Percentiles rank a stretch among this genome's conserved stretches.
These are phyloP conservation scores for Tenrec ecaudatus DNA, from an alignment of 2,113 vertebrate species.

Conservation along the genomic window DNA sequence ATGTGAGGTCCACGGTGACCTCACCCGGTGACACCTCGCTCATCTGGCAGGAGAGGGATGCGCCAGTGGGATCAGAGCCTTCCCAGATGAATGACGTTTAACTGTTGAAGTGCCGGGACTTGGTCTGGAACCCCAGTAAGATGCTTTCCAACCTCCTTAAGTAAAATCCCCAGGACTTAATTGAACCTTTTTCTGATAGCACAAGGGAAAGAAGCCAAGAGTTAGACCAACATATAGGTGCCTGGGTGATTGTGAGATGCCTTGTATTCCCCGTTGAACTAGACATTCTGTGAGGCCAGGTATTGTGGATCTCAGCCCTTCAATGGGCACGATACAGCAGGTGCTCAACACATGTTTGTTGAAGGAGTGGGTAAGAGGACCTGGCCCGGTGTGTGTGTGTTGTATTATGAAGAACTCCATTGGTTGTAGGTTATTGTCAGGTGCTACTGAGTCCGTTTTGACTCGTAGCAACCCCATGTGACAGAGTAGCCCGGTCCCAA, in stretches of 20 bases:
- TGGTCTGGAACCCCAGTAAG: slow-evolving; percentile 50
- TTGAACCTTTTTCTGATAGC: slow-evolving; percentile 38
- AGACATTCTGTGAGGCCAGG: background rate
- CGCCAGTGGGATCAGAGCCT: background rate
- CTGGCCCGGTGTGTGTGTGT: background rate
- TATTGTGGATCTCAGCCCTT: background rate
- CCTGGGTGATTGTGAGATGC: background rate
- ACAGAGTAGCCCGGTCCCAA: background rate
- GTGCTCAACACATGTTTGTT: background rate
- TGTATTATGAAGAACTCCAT: background rate
- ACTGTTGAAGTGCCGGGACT: slow-evolving; percentile 48
- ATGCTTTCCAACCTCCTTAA: slow-evolving; percentile 26
- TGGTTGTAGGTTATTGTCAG: background rate
- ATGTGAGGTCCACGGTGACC: background rate
- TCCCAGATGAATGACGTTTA: slow-evolving; percentile 53
- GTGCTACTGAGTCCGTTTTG: background rate
- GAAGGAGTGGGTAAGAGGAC: background rate
- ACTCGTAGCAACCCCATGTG: background rate
- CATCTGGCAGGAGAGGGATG: background rate
- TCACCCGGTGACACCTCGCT: background rate
- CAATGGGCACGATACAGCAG: background rate
- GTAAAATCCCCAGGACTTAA: background rate
- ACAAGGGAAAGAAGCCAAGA: background rate
- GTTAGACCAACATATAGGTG: slow-evolving; percentile 20
- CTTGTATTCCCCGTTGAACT: background rate